These are phyloP conservation scores for Reticulitermes lucifugus DNA, from an alignment of 2,888 invertebrate species.

Conservation along the genomic window DNA sequence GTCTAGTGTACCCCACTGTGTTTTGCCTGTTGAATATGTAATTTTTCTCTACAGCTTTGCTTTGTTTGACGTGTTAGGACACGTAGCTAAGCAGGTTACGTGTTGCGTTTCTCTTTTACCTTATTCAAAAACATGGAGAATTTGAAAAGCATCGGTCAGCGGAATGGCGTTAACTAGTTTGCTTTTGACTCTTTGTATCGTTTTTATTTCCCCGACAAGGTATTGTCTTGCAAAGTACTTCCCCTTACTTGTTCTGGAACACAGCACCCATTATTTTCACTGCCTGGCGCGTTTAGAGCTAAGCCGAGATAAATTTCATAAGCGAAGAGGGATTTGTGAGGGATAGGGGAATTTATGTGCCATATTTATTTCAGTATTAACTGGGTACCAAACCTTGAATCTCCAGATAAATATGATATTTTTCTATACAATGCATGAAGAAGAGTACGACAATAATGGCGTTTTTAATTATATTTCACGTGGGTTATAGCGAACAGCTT, in stretches of 20 bases:
- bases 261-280: not conserved
- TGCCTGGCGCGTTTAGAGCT: not conserved
- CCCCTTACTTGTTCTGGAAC: not conserved
- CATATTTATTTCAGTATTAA: not conserved
- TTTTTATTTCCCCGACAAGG: not conserved
- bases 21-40: conserved; percentile 25
- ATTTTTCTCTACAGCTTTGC: not conserved
- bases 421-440: not conserved
- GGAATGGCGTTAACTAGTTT: not conserved
- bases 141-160: not conserved
- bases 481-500: no score
- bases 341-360: not conserved
- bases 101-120: not conserved
- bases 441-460: not conserved
- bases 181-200: not conserved
- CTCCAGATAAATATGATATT: not conserved
- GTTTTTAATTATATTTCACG: no score
- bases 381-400: not conserved
- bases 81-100: not conserved
- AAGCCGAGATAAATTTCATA: not conserved
- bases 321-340: not conserved
- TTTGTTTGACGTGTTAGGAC: not conserved
- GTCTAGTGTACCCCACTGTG: not conserved
- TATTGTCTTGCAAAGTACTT: not conserved
- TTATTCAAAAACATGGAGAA: not conserved